These are phyloP conservation scores for Heptranchias perlo DNA, from an alignment of 2,113 vertebrate genomes.

Conservation along the genomic window DNA sequence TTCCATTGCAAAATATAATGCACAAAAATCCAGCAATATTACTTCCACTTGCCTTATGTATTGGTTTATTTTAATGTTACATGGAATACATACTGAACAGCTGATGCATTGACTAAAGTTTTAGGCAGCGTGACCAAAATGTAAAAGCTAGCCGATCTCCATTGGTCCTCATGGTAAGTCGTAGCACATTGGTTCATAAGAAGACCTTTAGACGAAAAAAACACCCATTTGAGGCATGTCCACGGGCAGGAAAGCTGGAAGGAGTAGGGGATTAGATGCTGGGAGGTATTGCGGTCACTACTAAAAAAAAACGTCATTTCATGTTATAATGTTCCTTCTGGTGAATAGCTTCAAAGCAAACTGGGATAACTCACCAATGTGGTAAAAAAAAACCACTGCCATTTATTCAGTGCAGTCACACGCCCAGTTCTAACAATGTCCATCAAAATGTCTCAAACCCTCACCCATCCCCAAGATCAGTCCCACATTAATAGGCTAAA, in stretches of 20 bases:
- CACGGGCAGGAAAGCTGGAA: neutral
- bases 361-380: neutral
- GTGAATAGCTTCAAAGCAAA: neutral
- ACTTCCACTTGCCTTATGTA: neutral
- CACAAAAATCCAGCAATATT: neutral
- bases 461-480: neutral
- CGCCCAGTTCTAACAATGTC: neutral
- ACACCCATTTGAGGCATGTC: neutral
- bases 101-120: neutral
- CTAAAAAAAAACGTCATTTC: neutral
- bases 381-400: neutral
- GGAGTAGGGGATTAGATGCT: neutral
- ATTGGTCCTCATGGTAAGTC: neutral
- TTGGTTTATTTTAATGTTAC: neutral
- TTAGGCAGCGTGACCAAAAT: neutral
- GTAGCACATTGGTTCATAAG: too few species aligned
- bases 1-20: neutral
- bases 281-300: neutral
- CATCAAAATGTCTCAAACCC: neutral
- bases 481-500: neutral
- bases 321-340: neutral
- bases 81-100: neutral
- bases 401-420: neutral
- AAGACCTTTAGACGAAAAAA: too few species aligned
- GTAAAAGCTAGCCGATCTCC: neutral